Percentiles rank a stretch among this genome's conserved stretches.
Evolutionary conservation across 2,797 vertebrate species (phyloP).

Genomic region (Neopelma chrysocephalum): DNA sequence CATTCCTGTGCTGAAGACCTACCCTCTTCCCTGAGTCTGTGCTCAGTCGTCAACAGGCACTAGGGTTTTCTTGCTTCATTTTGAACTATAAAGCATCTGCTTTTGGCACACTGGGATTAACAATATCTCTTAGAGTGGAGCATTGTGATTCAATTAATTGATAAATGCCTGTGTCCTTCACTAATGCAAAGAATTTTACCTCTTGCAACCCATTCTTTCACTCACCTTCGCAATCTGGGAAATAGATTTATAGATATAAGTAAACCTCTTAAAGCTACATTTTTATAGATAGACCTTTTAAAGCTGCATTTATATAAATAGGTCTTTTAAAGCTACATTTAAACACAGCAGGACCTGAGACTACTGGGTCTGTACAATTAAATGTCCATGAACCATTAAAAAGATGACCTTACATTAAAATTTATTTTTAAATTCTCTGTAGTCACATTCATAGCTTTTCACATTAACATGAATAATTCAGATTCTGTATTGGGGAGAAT

Average conservation of each 20-base stretch:
- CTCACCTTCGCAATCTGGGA: not conserved
- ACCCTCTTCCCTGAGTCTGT: not conserved
- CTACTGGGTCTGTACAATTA: not conserved
- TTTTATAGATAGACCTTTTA: not conserved
- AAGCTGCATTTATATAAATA: not conserved
- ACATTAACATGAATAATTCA: not conserved
- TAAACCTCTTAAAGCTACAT: not conserved
- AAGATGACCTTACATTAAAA: not conserved
- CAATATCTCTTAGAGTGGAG: not conserved
- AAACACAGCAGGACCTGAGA: not conserved
- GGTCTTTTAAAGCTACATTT: not conserved
- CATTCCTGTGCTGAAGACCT: not conserved
- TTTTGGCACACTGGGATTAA: not conserved
- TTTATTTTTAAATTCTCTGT: not conserved
- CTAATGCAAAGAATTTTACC: not conserved
- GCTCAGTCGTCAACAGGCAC: rapidly evolving
- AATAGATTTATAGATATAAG: not conserved
- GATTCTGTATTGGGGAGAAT: not conserved
- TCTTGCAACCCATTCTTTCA: not conserved
- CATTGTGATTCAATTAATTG: not conserved
- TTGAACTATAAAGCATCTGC: not conserved
- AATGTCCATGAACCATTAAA: not conserved
- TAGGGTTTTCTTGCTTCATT: not conserved
- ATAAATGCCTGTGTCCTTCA: not conserved
- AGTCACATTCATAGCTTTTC: not conserved